Evolutionary conservation across 2,888 invertebrate species (phyloP), one percentile per base, ranked within the genome.

Genomic region (Catocala nupta): DNA sequence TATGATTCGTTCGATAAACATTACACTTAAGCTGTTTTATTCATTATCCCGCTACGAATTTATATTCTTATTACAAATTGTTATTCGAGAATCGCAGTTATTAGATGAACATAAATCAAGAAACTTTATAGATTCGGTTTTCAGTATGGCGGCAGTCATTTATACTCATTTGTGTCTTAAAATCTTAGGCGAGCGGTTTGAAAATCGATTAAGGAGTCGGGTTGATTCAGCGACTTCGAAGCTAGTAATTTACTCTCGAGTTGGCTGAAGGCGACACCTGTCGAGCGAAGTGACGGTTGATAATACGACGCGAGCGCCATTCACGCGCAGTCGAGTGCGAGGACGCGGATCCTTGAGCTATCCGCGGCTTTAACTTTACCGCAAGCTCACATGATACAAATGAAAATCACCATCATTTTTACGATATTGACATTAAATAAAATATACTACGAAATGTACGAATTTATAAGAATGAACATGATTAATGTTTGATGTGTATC

Each of bases 201-300:
- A 86, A 88, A 93, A 94, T 94, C 91, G 92, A 93, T 93, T 89
- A 91, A 83, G 86, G 86, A 91, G 85, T 85, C 81, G 85, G 84
- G 90, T 90, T 90, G 93, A 93, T 91, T 93, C 92, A 93, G 90
- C 90, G 91, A 90, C 87, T 91, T 90, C 87, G 87, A 86, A 89
- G 90, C 89, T 90, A 90, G 93, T 93, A 94, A 93, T 93, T 93
- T 93, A 92, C 93, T 92, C 89, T 92, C 90, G 90, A 93, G 92
- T 90, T 90, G 90, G 92, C 92, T 93, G 93, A 92, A 91, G 91
- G 91, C 92, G 93, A 93, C 93, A 93, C 93, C 93, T 94, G 93
- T 93, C 93, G 91, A 81, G 83, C 84, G 83, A 91, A 90, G 89
- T 93, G 93, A 93, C 90, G 91, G 89, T 88, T 90, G 91, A 92